Percentiles rank a stretch among this genome's conserved stretches.
Evolutionary conservation across 2,888 invertebrate species (phyloP).

Genomic region (Erannis defoliaria): DNA sequence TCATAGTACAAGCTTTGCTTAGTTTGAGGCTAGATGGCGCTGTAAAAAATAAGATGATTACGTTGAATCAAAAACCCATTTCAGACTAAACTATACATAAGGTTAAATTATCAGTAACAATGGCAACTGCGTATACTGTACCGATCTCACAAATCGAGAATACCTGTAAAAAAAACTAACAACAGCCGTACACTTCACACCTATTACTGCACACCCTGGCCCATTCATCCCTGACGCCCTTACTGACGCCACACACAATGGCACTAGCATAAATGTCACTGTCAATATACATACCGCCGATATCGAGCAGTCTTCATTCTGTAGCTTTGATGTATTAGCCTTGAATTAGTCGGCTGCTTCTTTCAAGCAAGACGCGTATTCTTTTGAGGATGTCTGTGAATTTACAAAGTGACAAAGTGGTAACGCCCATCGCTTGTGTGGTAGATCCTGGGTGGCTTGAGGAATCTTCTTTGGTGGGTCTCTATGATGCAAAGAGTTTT

Average conservation of each 20-base stretch:
- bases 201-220: conserved; percentile 79
- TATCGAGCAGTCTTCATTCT: conserved; percentile 71
- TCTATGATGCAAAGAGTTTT: conserved; percentile 2
- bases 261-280: conserved; percentile 80
- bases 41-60: no score
- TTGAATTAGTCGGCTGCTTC: conserved; percentile 80
- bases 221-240: conserved; percentile 81
- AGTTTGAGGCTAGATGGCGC: no score
- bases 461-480: conserved; percentile 32
- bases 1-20: no score
- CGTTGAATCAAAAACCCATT: no score
- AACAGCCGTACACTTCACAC: conserved; percentile 83
- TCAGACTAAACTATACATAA: neutral
- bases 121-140: neutral
- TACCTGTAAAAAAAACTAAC: conserved; percentile 72
- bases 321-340: conserved; percentile 80
- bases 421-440: conserved; percentile 80
- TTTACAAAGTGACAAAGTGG: conserved; percentile 80
- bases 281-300: conserved; percentile 77
- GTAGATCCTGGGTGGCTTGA: conserved; percentile 77
- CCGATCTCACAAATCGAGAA: conserved; percentile 56
- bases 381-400: conserved; percentile 67
- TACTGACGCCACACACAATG: conserved; percentile 82
- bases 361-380: conserved; percentile 69
- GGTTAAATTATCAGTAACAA: neutral